phyloP scores from a whole-genome alignment of 2,888 invertebrate genomes.

The Aphrophora alni region DNA sequence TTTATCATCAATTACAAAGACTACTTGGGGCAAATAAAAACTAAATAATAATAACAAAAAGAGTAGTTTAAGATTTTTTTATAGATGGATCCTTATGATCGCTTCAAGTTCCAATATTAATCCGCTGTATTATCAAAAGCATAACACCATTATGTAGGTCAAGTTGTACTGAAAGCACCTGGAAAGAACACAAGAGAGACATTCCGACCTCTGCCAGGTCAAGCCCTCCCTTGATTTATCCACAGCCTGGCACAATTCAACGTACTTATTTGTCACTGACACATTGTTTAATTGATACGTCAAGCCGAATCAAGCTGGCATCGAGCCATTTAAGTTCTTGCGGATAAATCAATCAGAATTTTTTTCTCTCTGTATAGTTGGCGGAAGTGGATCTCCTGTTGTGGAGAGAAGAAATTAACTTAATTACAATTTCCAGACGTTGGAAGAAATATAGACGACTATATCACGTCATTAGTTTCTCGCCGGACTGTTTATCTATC shows the following conservation, averaged over 20 bases:
- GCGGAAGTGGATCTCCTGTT: not conserved
- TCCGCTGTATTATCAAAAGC: no score
- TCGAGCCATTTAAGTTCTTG: not conserved
- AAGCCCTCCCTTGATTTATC: not conserved
- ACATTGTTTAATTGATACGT: not conserved
- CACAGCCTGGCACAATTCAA: not conserved
- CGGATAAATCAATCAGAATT: not conserved
- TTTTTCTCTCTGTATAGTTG: not conserved
- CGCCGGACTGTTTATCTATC: not conserved
- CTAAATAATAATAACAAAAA: no score
- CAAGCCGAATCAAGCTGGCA: conserved; percentile 2
- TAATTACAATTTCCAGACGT: not conserved
- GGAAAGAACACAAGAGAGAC: not conserved
- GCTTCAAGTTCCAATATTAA: no score
- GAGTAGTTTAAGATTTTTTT: no score
- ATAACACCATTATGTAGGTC: no score
- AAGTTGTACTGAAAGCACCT: not conserved
- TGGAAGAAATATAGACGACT: not conserved
- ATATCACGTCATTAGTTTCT: not conserved
- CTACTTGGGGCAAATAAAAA: no score
- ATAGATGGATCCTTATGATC: no score
- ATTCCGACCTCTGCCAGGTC: not conserved
- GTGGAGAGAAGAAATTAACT: not conserved
- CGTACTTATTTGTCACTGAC: not conserved
- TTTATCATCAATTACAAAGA: no score